Evolutionary conservation across 2,888 invertebrate genomes (phyloP), one percentile per base, ranked within the genome.

Genomic region (Leptopterna dolabrata): DNA sequence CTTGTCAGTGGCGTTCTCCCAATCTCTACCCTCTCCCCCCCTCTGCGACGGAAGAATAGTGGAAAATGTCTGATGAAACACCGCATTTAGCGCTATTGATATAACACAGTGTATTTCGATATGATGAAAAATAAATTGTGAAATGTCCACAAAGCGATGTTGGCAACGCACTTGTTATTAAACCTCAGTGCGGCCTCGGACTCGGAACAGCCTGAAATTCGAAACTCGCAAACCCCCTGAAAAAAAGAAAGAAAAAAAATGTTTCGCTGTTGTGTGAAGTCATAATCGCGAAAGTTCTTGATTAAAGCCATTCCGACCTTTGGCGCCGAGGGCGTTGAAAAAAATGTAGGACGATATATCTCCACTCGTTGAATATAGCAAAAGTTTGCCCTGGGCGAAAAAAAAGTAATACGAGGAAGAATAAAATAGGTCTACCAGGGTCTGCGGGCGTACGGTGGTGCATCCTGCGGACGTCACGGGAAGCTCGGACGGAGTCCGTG

Each of bases 261-360:
- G 63, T 63, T 63, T 63, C 63, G 63, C 63, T 63, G 63, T 63
- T 63, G 63, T 63, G 63, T 63, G 63, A 63, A 63, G 63, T 63
- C 63, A 63, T 63, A 63, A 63, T 63, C 63, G 63, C 63, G 27
- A 63, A 63, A 63, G 63, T 63, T 63, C 63, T n/a, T 63, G 63
- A 63, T 63, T 63, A 63, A 63, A 63, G 24, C 63, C 63, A 63
- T 63, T 63, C 63, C 24, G 63, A 63, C 24, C 19, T 47, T 11
- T 4, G 7, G 7, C 7, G 36, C 7, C 36, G 36, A 36, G 36
- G 36, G 36, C 24, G 63, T 24, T 24, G 63, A n/a, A n/a, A n/a
- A 51, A n/a, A n/a, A 51, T n/a, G 51, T n/a, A 63, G 63, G 63
- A 27, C 63, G 19, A 63, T 63, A 63, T 19, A 63, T 63, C 63